Evolutionary conservation across 2,113 vertebrate genomes (phyloP).

Genomic region (Hyperoodon ampullatus): DNA sequence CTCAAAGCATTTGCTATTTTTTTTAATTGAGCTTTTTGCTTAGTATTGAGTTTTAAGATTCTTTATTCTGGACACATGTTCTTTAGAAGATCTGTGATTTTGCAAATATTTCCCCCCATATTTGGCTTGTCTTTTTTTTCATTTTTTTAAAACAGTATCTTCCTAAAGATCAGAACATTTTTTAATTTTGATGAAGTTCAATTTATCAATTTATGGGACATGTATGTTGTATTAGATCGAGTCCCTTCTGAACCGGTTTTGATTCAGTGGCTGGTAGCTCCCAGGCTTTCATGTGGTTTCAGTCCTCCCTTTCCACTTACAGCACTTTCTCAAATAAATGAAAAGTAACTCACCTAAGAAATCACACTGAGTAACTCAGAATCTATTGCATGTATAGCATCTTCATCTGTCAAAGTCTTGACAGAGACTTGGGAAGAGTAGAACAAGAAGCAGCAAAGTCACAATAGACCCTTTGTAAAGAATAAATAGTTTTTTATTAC

Average conservation of each 20-base stretch:
- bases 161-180: not conserved
- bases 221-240: not conserved
- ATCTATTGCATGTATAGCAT: not conserved
- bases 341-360: not conserved
- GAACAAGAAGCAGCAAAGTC: not conserved
- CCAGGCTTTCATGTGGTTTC: not conserved
- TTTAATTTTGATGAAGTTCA: conserved; percentile 17
- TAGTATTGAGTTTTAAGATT: not conserved
- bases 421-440: not conserved
- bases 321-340: not conserved
- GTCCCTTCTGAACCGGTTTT: not conserved
- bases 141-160: not conserved
- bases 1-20: not conserved
- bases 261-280: not conserved
- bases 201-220: not conserved
- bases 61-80: not conserved
- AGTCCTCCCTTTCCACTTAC: not conserved
- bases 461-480: not conserved
- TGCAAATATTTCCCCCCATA: not conserved
- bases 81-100: not conserved
- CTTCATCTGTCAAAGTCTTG: not conserved
- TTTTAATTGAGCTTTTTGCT: not conserved
- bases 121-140: not conserved
- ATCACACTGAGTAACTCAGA: not conserved
- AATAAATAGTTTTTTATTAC: not conserved